phyloP scores from a whole-genome alignment of 2,113 vertebrate species.

The Stegostoma tigrinum region DNA sequence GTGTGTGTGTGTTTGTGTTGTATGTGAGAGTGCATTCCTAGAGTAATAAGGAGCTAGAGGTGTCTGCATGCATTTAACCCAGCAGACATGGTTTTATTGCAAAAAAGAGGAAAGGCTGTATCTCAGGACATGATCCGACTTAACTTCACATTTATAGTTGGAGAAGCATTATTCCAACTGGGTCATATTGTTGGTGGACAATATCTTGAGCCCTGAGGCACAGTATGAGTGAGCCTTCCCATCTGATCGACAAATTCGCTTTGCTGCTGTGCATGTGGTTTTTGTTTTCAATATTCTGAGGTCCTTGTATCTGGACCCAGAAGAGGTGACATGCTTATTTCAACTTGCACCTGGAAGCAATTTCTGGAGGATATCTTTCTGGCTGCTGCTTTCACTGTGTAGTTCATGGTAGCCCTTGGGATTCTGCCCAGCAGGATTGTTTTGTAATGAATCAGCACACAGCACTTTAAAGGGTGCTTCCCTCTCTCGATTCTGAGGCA shows the following conservation, averaged over 20 bases:
- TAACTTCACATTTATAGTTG: background rate
- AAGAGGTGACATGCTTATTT: background rate
- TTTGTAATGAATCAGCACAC: background rate
- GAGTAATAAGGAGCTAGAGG: background rate
- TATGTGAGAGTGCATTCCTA: background rate
- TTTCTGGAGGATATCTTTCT: background rate
- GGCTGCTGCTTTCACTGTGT: background rate
- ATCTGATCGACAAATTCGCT: background rate
- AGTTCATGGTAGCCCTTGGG: background rate
- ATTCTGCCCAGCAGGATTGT: background rate
- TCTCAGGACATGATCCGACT: background rate
- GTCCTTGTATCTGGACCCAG: background rate
- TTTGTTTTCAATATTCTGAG: background rate
- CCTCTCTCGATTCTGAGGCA: background rate
- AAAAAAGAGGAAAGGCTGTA: background rate
- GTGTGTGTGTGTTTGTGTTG: background rate
- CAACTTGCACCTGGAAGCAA: background rate
- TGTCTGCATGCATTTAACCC: background rate
- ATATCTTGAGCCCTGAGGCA: background rate
- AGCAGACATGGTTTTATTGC: background rate
- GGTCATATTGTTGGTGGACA: background rate
- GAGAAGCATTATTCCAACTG: background rate
- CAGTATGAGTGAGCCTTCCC: background rate
- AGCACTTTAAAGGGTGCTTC: conserved; percentile 24
- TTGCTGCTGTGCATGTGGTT: background rate